phyloP scores from a whole-genome alignment of 2,888 invertebrate species.

The Crossocerus cetratus region DNA sequence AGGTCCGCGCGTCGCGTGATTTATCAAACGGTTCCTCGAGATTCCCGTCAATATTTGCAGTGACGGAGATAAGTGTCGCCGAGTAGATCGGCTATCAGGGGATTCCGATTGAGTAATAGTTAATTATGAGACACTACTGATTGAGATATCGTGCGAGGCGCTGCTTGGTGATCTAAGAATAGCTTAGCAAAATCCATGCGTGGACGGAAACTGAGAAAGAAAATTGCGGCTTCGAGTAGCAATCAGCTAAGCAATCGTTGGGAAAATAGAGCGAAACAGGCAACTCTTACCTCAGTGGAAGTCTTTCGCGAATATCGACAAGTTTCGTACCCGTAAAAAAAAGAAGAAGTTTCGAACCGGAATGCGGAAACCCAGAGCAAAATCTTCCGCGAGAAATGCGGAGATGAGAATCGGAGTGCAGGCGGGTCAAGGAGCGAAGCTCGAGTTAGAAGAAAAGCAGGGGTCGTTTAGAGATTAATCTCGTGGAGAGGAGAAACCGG shows the following conservation, averaged over 20 bases:
- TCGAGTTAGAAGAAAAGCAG: background rate
- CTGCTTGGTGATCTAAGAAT: background rate
- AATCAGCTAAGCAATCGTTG: background rate
- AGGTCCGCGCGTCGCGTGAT: background rate
- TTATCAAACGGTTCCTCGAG: no score
- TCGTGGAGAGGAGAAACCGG: background rate
- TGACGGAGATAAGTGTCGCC: background rate
- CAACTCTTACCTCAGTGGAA: background rate
- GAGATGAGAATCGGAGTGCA: background rate
- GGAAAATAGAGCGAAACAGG: background rate
- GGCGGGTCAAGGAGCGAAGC: background rate
- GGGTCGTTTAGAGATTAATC: background rate
- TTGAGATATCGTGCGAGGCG: background rate
- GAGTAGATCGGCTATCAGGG: background rate
- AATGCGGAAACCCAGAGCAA: no score
- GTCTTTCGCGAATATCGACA: background rate
- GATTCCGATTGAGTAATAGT: background rate
- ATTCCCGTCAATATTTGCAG: background rate
- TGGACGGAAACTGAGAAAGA: constrained; percentile 7
- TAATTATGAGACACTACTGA: background rate
- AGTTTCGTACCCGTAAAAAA: background rate
- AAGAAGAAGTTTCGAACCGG: no score
- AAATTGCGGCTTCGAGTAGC: background rate
- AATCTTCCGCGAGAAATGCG: background rate
- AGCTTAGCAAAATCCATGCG: no score